Evolutionary conservation across 2,113 vertebrate genomes (phyloP), one percentile per base, ranked within the genome.

Genomic region (Kryptolebias marmoratus): DNA sequence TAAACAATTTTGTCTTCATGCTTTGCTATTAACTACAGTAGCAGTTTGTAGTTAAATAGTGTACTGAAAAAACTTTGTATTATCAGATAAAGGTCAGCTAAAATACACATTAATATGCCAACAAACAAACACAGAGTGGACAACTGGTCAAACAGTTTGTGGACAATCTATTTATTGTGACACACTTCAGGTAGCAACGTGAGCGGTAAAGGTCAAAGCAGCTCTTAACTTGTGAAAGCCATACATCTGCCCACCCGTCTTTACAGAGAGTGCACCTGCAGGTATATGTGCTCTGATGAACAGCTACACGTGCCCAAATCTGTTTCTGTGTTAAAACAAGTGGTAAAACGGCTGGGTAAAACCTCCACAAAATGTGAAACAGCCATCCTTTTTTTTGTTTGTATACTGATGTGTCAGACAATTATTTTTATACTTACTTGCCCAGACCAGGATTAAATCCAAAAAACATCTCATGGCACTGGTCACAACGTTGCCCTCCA

Each of bases 361-460:
- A 31, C 9, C 27, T 65, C 72, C 49, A 58, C 31, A 82, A 62
- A 16, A 48, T 47, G 13, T n/a, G 58, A 5, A 52, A 57, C 12
- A 54, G 22, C 22, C 16, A 22, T 55, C 36, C 32, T 30, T 12
- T 1, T 1, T 6, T 57, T 68, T 63, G 16, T 45, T 49, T 59
- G 31, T 66, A 50, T 44, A 16, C 45, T 61, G 45, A 14, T 36
- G 10, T 64, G 11, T 13, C 18, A 52, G 30, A 32, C 2, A 50
- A 16, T 73, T 14, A 42, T 32, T 6, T 47, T 39, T 3, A 60
- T 81, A 59, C 14, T 93, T 90, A 96, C 97, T 95, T 96, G 85
- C 96, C 95, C 44, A 90, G 87, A 71, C 92, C 89, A 72, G 93
- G 90, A 75, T 96, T 93, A 84, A 98, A 97, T 75, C 95, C 95